phyloP scores from a whole-genome alignment of 2,888 invertebrate genomes.

The Lasioglossum leucozonium region DNA sequence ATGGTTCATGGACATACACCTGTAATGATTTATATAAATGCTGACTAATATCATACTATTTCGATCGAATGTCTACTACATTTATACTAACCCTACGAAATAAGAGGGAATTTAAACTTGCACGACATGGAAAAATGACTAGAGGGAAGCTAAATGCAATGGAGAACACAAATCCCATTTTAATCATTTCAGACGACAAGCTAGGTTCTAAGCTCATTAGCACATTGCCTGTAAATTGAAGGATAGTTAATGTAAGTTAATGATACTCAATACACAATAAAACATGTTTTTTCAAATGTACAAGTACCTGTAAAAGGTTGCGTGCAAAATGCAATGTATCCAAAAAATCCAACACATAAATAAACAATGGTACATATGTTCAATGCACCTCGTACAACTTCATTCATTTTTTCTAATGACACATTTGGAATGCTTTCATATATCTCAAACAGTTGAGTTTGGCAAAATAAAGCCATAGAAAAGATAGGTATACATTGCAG shows the following conservation, averaged over 20 bases:
- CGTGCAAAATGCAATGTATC: constrained; percentile 95
- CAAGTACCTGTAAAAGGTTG: constrained; percentile 89
- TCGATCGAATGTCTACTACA: constrained; percentile 85
- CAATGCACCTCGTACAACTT: constrained; percentile 94
- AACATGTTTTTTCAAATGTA: not conserved
- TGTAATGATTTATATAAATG: constrained; percentile 74
- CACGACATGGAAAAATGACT: constrained; percentile 97
- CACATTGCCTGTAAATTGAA: constrained; percentile 91
- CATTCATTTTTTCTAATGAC: constrained; percentile 94
- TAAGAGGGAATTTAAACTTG: constrained; percentile 95
- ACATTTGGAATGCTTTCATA: constrained; percentile 95
- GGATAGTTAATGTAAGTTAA: constrained; percentile 2
- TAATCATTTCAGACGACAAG: constrained; percentile 94
- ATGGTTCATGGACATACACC: constrained; percentile 89
- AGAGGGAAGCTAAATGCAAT: constrained; percentile 98
- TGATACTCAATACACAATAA: not conserved
- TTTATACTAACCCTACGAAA: constrained; percentile 90
- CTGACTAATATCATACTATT: constrained; percentile 84
- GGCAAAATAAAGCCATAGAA: constrained; percentile 98
- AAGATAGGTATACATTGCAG: constrained; percentile 97
- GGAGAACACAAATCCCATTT: constrained; percentile 97
- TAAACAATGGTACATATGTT: constrained; percentile 96
- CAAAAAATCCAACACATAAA: constrained; percentile 96
- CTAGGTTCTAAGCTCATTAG: constrained; percentile 94
- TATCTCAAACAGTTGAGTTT: constrained; percentile 97